Base-by-base conservation (phyloP, 2,888 invertebrate species). In the Cosmorhoe ocellata region DNA sequence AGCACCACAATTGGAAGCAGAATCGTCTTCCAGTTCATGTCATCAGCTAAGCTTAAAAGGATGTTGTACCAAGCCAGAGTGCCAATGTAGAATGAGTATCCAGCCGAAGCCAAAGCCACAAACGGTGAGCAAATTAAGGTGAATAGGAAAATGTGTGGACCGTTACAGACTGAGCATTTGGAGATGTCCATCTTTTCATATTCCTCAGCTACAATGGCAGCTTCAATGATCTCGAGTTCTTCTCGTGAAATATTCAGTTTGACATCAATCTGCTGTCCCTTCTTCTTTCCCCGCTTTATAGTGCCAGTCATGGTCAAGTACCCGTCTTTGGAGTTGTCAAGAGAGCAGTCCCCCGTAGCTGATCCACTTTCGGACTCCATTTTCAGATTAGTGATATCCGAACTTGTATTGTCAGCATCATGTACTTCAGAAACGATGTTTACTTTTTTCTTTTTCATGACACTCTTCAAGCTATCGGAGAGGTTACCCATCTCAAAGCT, bases 61-160 rank as follows among this genome's bases (percentile, higher is more conserved):
- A 95, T 91, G 65, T 95, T 95, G 70, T 95, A 95, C 95, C 95
- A 95, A 38, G 94, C 93, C 65, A 94, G 79, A 1, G 95, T 94
- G 12, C 95, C 95, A 56, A 94, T 92, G 70, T 95, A 95, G 73
- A 95, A 95, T 0, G 94, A 93, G 69, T 94, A 94, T 38, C 92
- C 73, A 9, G 92, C 89, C 7, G 95, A 94, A 50, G 93, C 82
- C 30, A 92, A 62, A 24, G 92, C 89, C 11, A 94, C 93, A 79
- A 94, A 89, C 8, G 95, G 95, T 62, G 92, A 87, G 70, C 93
- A 93, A 8, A 94, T 54, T 26, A 94, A 61, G 32, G 93, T 92
- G 67, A 94, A 91, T 5, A 94, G 51, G 48, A 93, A 88, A 36
- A 95, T 88, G 70, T 95, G 95, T 8, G 92, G 88, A 0, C 95